Evolutionary conservation across 1,140 invertebrate species (phyloP), one percentile per base, ranked within the genome.

Genomic region (Zophobas atratus): DNA sequence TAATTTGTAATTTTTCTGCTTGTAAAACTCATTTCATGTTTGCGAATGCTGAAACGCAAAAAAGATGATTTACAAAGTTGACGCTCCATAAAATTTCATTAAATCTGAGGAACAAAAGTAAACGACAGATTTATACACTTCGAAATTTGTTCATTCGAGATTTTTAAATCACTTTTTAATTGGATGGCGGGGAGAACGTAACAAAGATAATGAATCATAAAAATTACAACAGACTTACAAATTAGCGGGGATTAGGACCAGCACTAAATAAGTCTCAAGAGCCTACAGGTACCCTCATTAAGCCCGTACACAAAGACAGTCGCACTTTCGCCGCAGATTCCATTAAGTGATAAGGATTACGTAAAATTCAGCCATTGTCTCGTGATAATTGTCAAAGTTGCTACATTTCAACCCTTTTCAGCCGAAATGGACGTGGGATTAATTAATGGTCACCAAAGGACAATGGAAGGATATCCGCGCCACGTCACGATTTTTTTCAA

Each of bases 271-370:
- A 67, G n/a, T 43, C 39, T 67, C 39, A n/a, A 48, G 56, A 63
- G 43, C 4, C 39, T 67, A 39, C 38, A 67, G 60, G 60, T 67
- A 67, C 60, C 60, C 60, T 67, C 60, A 67, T 67, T 67, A 67
- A 6, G 6, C n/a, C 6, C 38, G 35, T n/a, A 8, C 38, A 38
- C 20, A 55, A 55, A 55, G 53, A 55, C 20, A 46, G 8, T 8
- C 43, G 3, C 43, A 4, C 43, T 4, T 46, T 46, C 3, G 43
- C 43, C 8, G 43, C 49, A 51, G 49, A 51, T 51, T 51, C 49
- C n/a, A 20, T 20, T 51, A 51, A 6, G 49, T 20, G 49, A 51
- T 51, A 4, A 20, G n/a, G 2, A 51, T 51, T 4, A 20, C 3
- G n/a, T 20, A 51, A 51, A 51, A 51, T 51, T 20, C 49, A 51